Percentiles rank a stretch among this genome's conserved stretches.
phyloP scores from a whole-genome alignment of 2,888 invertebrate genomes.

The Argyra leucocephala region DNA sequence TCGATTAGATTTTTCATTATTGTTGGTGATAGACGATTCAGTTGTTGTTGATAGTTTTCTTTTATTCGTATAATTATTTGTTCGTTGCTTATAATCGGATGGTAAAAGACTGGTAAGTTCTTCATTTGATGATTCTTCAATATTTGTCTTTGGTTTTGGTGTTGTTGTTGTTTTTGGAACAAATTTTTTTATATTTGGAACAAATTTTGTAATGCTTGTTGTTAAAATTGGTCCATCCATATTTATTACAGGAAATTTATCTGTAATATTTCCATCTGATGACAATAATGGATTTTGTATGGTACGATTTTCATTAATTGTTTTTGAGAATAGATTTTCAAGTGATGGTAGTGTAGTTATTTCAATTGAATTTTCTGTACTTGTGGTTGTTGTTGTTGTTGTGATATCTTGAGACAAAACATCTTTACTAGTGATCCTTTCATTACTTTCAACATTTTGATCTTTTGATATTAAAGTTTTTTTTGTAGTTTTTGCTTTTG shows the following conservation, averaged over 20 bases:
- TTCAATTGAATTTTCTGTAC: conserved; percentile 16
- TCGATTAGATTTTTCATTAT: conserved; percentile 23
- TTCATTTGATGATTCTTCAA: conserved; percentile 47
- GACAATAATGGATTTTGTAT: not conserved
- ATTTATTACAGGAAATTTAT: conserved; percentile 59
- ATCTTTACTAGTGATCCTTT: conserved; percentile 30
- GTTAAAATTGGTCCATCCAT: conserved; percentile 34
- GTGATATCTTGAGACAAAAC: conserved; percentile 34
- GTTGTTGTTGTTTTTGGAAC: conserved; percentile 46
- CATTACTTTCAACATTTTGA: conserved; percentile 30
- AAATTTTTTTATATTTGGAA: conserved; percentile 58
- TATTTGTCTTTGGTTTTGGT: conserved; percentile 38
- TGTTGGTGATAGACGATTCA: conserved; percentile 27
- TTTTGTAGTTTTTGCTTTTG: conserved; percentile 23
- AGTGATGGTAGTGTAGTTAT: conserved; percentile 15
- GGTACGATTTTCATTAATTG: not conserved
- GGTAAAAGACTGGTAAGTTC: conserved; percentile 52
- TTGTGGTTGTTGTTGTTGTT: conserved; percentile 13
- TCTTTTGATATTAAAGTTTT: conserved; percentile 21
- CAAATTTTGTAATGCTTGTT: conserved; percentile 45
- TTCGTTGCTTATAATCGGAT: conserved; percentile 52
- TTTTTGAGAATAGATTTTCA: conserved; percentile 7
- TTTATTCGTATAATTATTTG: conserved; percentile 48
- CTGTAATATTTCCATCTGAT: conserved; percentile 35
- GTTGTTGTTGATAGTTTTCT: conserved; percentile 46